Evolutionary conservation across 2,888 invertebrate genomes (phyloP), one percentile per base, ranked within the genome.

Genomic region (Arctia plantaginis): DNA sequence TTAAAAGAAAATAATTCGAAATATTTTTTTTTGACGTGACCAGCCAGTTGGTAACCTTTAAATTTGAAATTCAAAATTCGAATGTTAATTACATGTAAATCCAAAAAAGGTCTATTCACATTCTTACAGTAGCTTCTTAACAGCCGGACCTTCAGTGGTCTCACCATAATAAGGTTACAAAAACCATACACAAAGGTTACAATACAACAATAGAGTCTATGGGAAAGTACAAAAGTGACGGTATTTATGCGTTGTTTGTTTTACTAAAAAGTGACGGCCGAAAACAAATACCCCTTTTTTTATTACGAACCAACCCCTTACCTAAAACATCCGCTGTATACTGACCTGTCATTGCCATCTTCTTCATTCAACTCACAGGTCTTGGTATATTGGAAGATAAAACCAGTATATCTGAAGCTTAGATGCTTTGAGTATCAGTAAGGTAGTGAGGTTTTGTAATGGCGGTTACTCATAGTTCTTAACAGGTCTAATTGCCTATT

Each of bases 211-310:
- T 93, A 86, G 90, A 77, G 80, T 76, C 90, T 93, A 92, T 92
- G 92, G 90, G 92, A 92, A 91, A 81, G 87, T 83, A 93, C 94
- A 95, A 94, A 93, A 92, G 91, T 91, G 85, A 88, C 85, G 89
- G 89, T 92, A 93, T 93, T 93, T 92, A 93, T 92, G 91, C 90
- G 91, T 93, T 95, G 95, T 95, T 95, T 95, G 95, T 93, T 93
- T 94, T 93, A 92, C 91, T 89, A 88, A 91, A 90, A 94, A 93
- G 92, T 94, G 94, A 93, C 92, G 90, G 92, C 88, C 89, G 91
- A 93, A 93, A 94, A 95, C 94, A 95, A 95, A 95, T 94, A 94
- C 89, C 89, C 87, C 83, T 89, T 89, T 90, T 89, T 89, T 87
- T 83, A 87, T 15, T 83, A 80, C 81, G 81, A 79, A 75, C 79